Percentiles rank a stretch among this genome's conserved stretches.
These are phyloP conservation scores for Acanthoscelides obtectus DNA, from an alignment of 2,888 invertebrate species.

Conservation along the genomic window DNA sequence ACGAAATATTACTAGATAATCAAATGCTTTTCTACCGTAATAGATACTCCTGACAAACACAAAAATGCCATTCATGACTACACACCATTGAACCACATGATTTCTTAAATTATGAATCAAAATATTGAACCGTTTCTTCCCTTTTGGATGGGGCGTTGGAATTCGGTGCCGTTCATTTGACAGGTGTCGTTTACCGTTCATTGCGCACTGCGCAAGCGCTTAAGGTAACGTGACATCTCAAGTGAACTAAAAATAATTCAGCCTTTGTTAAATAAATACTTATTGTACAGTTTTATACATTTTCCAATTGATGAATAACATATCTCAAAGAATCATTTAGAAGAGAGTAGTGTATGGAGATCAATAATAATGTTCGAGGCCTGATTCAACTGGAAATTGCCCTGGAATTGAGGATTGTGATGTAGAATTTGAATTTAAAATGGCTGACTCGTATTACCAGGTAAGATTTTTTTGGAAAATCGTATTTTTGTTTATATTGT, in stretches of 20 bases:
- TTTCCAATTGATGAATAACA: neutral
- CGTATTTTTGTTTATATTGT: neutral
- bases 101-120: too few relatives aligned
- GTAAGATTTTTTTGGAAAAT: conserved; percentile 36
- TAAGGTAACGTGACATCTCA: neutral
- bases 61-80: too few relatives aligned
- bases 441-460: conserved; percentile 65
- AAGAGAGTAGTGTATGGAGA: neutral
- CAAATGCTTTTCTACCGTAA: too few relatives aligned
- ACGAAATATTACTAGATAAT: too few relatives aligned
- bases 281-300: neutral
- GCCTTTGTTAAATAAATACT: neutral
- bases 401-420: conserved; percentile 9
- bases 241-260: neutral
- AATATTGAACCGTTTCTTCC: too few relatives aligned
- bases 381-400: neutral
- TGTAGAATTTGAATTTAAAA: conserved; percentile 46
- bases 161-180: neutral
- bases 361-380: neutral
- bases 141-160: too few relatives aligned
- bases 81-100: too few relatives aligned
- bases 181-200: neutral
- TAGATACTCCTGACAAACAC: too few relatives aligned
- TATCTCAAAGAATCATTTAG: neutral
- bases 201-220: neutral